Evolutionary conservation across 2,113 vertebrate genomes (phyloP).

Genomic region (Rhineura floridana): DNA sequence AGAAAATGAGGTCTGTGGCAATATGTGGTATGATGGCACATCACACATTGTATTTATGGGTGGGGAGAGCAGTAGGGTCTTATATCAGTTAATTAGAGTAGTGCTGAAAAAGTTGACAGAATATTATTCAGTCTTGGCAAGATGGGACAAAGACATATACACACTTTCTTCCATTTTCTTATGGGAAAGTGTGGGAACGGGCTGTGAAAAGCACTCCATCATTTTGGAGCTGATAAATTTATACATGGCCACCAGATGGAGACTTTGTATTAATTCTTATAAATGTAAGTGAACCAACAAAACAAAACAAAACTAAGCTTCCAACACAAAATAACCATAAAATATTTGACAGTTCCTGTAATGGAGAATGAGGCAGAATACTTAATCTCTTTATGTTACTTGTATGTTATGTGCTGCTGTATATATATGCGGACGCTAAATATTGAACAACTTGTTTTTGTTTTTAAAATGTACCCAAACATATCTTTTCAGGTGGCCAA

Average conservation of each 20-base stretch:
- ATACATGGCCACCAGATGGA: constrained; percentile 66
- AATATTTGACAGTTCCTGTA: constrained; percentile 49
- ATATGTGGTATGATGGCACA: too few species aligned
- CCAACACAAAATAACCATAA: constrained; percentile 59
- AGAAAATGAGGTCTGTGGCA: too few species aligned
- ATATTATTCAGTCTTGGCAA: neutral
- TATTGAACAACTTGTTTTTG: constrained; percentile 22
- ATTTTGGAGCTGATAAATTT: neutral
- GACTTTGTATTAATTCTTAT: constrained; percentile 66
- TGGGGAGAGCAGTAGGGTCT: too few species aligned
- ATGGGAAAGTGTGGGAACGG: rapidly evolving
- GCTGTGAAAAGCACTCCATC: neutral
- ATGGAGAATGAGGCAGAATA: constrained; percentile 50
- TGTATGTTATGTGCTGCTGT: neutral
- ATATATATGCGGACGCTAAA: neutral
- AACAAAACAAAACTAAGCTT: constrained; percentile 25
- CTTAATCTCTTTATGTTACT: neutral
- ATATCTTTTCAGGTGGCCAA: neutral
- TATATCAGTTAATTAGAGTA: too few species aligned
- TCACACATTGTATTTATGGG: too few species aligned
- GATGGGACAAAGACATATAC: neutral
- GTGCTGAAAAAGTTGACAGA: too few species aligned
- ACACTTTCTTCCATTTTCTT: neutral
- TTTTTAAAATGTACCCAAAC: constrained; percentile 19
- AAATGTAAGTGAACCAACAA: constrained; percentile 26